Evolutionary conservation across 1,140 invertebrate genomes (phyloP), one percentile per base, ranked within the genome.

Genomic region (Drosophila murphyi): DNA sequence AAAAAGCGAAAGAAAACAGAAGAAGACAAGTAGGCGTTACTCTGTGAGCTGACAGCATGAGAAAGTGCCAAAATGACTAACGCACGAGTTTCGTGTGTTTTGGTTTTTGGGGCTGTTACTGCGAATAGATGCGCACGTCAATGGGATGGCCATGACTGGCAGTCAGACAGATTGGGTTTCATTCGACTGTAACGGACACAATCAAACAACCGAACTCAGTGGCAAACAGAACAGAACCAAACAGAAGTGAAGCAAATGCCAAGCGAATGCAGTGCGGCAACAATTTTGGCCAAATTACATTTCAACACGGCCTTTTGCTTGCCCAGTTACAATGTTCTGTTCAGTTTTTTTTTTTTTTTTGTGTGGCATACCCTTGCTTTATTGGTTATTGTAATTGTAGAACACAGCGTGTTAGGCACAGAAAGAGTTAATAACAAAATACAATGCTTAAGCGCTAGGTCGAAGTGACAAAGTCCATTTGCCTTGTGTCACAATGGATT

Each of bases 281-380:
- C 82, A 88, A 88, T 88, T 78, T 88, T 86, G 80, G 76, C 80
- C 85, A 89, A 89, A 89, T 89, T 89, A 89, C 85, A 89, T 90
- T 89, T 89, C 80, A 83, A 81, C 85, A 90, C 71, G 60, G 83
- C 76, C 83, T 87, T 82, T 83, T 77, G 72, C 72, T 59, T 73
- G 68, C 73, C 74, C 72, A 63, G 63, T 54, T 77, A 70, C 62
- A 68, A 48, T 50, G 20, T 59, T 60, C 20, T 20, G 20, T 20
- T 20, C 20, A 20, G 20, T 20, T 52, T 47, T 47, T 43, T 0
- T 43, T 43, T n/a, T 43, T 43, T 43, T n/a, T 10, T 43, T 43
- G 39, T n/a, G 39, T 20, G 20, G 20, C 45, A 72, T 82, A 55
- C 62, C 6, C 80, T 82, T 31, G 7, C 31, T 8, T 20, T 20